Evolutionary conservation across 2,797 vertebrate genomes (phyloP), one percentile per base, ranked within the genome.

Genomic region (Molossus molossus): DNA sequence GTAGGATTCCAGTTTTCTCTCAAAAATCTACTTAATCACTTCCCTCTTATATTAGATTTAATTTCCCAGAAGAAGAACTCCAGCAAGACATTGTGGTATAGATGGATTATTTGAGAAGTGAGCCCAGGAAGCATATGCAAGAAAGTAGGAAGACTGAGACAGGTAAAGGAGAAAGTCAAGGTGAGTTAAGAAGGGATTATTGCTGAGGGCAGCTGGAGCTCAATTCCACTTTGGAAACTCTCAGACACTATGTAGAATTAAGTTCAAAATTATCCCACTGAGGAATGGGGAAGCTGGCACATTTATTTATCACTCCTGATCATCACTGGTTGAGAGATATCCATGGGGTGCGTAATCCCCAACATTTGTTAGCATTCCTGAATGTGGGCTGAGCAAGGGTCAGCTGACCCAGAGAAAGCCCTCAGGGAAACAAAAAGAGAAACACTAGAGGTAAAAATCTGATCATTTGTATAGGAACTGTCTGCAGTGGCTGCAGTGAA

Each of bases 21-120:
- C n/a, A 14, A 92, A 96, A 84, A 72, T 87, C 45, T 62, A 79
- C 53, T 94, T 77, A 84, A 70, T 96, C 40, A 25, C 7, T 4
- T 91, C 23, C 20, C 18, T 79, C 72, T 10, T 87, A 2, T 45
- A n/a, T 60, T 83, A 87, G 40, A 53, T 82, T 79, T 73, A 21
- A 45, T 89, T 80, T 3, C 12, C 17, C 33, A 25, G 48, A 75
- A 82, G 76, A 17, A 90, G n/a, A 94, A 82, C 1, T 91, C 21
- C 76, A 15, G 9, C 2, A 83, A 82, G 25, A 40, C 45, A 33
- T 12, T 9, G 10, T 10, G 15, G 7, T 33, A 2, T 25, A 77
- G 21, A 17, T 21, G 6, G 9, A 53, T 80, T 81, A 70, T 70
- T 64, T 65, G 40, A 80, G 27, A 55, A 12, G 27, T 33, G 25